phyloP scores from a whole-genome alignment of 1,140 invertebrate species.

The Procambarus clarkii region DNA sequence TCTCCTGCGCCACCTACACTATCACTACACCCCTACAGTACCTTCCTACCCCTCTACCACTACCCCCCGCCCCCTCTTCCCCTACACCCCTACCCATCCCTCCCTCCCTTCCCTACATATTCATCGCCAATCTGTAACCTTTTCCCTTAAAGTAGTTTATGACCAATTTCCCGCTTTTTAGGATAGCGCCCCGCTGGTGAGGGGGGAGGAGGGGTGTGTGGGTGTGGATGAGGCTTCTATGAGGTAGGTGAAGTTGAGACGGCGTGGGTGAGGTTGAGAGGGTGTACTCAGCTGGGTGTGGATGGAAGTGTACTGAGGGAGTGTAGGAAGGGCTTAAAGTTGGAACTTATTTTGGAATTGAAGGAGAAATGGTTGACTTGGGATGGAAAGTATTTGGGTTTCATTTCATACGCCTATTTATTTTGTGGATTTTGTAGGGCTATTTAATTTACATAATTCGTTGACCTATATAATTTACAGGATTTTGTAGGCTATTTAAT shows the following conservation, averaged over 20 bases:
- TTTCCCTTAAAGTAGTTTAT: neutral
- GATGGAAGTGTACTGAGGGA: too few species aligned
- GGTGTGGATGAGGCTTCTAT: neutral
- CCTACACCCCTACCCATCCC: neutral
- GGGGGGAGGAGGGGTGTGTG: neutral
- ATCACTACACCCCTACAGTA: neutral
- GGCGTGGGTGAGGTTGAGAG: neutral
- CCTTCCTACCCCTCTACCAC: neutral
- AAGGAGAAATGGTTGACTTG: too few species aligned
- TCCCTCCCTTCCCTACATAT: neutral
- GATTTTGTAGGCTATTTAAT: too few species aligned
- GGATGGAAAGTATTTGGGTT: too few species aligned
- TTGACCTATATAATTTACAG: too few species aligned
- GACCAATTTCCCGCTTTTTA: constrained; percentile 3
- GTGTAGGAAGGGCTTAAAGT: too few species aligned
- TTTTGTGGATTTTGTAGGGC: too few species aligned
- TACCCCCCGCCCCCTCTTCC: neutral
- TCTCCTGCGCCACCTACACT: neutral
- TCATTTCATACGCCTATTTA: too few species aligned
- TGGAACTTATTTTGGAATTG: too few species aligned
- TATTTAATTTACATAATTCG: too few species aligned
- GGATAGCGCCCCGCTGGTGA: neutral
- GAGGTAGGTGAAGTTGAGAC: neutral
- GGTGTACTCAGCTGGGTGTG: neutral
- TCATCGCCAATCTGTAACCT: neutral